Percentiles rank a stretch among this genome's conserved stretches.
Evolutionary conservation across 2,113 vertebrate species (phyloP).

Genomic region (Pelusios castaneus): DNA sequence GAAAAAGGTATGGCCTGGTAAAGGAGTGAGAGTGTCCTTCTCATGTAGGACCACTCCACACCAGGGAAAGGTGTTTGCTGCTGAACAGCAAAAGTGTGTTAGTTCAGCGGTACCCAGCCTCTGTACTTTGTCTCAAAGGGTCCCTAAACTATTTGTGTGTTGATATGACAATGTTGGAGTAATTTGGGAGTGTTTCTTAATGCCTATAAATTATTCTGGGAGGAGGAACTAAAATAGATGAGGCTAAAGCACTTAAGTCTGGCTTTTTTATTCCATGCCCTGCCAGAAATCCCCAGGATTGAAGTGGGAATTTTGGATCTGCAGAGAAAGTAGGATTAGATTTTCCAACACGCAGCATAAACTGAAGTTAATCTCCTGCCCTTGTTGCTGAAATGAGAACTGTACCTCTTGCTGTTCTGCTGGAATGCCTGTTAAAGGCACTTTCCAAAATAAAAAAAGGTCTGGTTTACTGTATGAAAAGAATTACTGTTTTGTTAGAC

Average conservation of each 20-base stretch:
- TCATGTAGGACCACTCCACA: too few relatives aligned
- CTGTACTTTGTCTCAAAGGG: not conserved
- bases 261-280: not conserved
- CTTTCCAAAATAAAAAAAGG: not conserved
- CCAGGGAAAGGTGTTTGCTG: not conserved
- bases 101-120: not conserved
- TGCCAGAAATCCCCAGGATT: not conserved
- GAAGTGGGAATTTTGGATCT: not conserved
- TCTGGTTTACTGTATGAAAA: not conserved
- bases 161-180: not conserved
- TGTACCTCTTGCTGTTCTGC: not conserved
- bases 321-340: not conserved
- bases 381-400: not conserved
- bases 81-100: not conserved
- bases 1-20: not conserved
- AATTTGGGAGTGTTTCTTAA: not conserved
- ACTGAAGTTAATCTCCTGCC: not conserved
- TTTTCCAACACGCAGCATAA: not conserved
- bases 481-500: not conserved
- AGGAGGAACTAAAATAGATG: not conserved
- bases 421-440: not conserved
- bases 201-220: not conserved
- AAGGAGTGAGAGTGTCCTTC: not conserved
- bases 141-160: accelerated
- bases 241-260: not conserved